Base-by-base conservation (phyloP, 2,797 vertebrate genomes). In the Ctenopoma kingsleyae region DNA sequence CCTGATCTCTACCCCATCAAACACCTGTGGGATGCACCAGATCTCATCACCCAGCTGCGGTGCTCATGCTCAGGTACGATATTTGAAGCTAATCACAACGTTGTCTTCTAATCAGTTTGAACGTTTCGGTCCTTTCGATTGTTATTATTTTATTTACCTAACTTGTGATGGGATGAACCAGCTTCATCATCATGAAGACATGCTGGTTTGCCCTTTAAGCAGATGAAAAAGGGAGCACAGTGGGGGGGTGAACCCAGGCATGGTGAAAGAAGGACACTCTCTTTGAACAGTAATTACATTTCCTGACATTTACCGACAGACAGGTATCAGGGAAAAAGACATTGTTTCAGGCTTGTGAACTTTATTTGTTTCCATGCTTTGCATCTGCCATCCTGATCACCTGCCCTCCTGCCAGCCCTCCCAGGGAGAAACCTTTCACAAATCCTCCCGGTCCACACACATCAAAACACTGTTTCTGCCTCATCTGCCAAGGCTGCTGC, bases 221-320 rank as follows among this genome's bases (percentile, higher is more conserved):
- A 25, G 56, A 48, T 50, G 17, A 53, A 58, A 56, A 27, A 13
- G 12, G 19, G 25, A 20, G 4, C 13, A 1, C 6, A 1, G 2
- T 0, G n/a, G 15, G 5, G 17, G 17, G 22, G 4, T 58, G 20
- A 40, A 41, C 17, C 0, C 40, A 8, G 35, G 23, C 32, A 19
- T 20, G 6, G 55, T 40, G 52, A 48, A 32, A 52, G 5, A 25
- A 10, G 17, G 41, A 30, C 7, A 25, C 51, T 57, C 36, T 54
- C 27, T 58, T 43, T 58, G 40, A 71, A 40, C n/a, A 40, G 36
- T 55, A 51, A 71, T 64, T 56, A 47, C 76, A 19, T 48, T 65
- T 44, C n/a, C 44, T 76, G 68, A 53, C 73, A 81, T 81, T 81
- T 65, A 57, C 22, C 4, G n/a, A 54, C 52, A 69, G 63, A 41